Evolutionary conservation across 2,113 vertebrate species (phyloP).

Genomic region (Muntiacus muntjak): DNA sequence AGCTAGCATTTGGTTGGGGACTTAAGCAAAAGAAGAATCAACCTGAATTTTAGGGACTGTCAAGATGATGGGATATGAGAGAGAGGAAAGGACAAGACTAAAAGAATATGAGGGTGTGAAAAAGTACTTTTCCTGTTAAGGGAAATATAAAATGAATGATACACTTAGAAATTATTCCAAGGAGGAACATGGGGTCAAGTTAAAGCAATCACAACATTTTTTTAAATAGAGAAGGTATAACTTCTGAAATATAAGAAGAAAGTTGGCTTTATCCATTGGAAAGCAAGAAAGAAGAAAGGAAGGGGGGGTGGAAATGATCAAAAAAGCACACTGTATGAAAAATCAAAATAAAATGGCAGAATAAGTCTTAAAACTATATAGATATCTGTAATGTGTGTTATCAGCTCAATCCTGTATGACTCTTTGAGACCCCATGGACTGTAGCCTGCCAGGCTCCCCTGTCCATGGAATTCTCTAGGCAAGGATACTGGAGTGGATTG

Average conservation of each 20-base stretch:
- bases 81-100: background rate
- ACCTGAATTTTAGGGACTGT: background rate
- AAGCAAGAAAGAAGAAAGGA: background rate
- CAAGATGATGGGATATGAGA: background rate
- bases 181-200: background rate
- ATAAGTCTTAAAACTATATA: background rate
- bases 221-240: background rate
- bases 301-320: rapidly evolving
- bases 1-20: background rate
- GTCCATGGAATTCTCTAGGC: background rate
- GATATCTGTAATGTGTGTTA: background rate
- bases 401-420: background rate
- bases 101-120: background rate
- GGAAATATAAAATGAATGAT: background rate
- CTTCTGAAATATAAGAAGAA: background rate
- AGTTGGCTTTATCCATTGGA: background rate
- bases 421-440: background rate
- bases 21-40: background rate
- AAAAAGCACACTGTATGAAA: background rate
- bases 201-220: background rate
- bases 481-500: background rate
- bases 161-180: background rate
- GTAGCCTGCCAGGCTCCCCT: background rate
- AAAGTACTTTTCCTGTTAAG: background rate
- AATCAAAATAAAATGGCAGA: background rate